These are phyloP conservation scores for Siniperca undulata DNA, from an alignment of 2,797 vertebrate species.

Conservation along the genomic window DNA sequence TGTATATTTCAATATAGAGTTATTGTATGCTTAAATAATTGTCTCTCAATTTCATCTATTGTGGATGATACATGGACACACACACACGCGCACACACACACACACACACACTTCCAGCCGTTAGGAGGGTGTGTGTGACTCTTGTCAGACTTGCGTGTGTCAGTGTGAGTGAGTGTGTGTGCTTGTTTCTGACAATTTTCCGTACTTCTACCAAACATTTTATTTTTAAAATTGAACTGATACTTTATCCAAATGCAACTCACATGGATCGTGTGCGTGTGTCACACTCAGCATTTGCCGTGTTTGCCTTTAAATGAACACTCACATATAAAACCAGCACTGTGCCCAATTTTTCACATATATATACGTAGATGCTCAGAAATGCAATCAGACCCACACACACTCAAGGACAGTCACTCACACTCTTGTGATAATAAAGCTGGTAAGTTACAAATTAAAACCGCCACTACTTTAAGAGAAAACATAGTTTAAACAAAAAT, in stretches of 20 bases:
- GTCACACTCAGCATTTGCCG: not conserved
- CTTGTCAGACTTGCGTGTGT: not conserved
- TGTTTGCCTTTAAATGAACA: not conserved
- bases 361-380: not conserved
- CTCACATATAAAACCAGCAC: not conserved
- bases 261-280: not conserved
- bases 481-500: not conserved
- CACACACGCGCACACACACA: not conserved
- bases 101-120: not conserved
- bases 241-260: not conserved
- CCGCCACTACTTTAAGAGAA: not conserved
- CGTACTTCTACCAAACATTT: constrained; percentile 2
- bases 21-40: constrained; percentile 4
- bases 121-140: constrained; percentile 5
- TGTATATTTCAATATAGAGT: not conserved
- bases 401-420: not conserved
- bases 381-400: constrained; percentile 17
- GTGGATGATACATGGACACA: not conserved
- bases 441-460: constrained; percentile 4
- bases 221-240: not conserved
- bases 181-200: not conserved
- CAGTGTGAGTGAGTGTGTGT: not conserved
- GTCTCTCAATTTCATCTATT: not conserved
- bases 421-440: not conserved
- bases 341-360: not conserved